Percentiles rank a stretch among this genome's conserved stretches.
phyloP scores from a whole-genome alignment of 2,888 invertebrate species.

The Isoperla grammatica region DNA sequence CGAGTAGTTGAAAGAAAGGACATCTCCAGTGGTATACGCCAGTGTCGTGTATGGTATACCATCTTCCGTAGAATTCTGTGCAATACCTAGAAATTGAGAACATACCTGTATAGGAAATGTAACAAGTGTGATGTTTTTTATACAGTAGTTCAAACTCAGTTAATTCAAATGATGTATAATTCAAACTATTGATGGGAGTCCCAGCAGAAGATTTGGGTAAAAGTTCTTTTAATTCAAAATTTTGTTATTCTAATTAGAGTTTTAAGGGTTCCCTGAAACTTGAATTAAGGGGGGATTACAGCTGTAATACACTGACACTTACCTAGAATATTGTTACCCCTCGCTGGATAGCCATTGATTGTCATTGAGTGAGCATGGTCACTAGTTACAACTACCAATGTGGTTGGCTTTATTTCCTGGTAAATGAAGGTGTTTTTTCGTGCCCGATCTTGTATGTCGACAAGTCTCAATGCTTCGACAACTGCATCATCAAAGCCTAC shows the following conservation, averaged over 20 bases:
- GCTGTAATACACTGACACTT: no score
- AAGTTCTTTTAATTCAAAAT: no score
- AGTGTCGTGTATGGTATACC: constrained; percentile 68
- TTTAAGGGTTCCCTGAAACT: no score
- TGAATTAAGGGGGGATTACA: no score
- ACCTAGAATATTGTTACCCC: constrained; percentile 68
- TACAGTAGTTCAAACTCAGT: no score
- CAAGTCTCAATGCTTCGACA: constrained; percentile 54
- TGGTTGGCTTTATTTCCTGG: constrained; percentile 44
- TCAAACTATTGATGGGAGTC: no score
- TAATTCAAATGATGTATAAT: no score
- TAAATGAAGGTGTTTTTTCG: constrained; percentile 29
- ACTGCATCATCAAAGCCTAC: constrained; percentile 75
- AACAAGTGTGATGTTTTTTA: no score
- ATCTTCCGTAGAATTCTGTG: constrained; percentile 56
- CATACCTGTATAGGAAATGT: no score
- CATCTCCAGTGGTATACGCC: constrained; percentile 67
- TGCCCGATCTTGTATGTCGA: constrained; percentile 38
- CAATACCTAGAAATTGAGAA: constrained; percentile 58
- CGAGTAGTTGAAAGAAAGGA: constrained; percentile 58
- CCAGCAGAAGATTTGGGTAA: no score
- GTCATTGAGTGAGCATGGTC: constrained; percentile 77
- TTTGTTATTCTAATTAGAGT: no score
- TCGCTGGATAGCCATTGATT: constrained; percentile 69
- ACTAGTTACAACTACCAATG: constrained; percentile 78